Evolutionary conservation across 2,888 invertebrate genomes (phyloP).

Genomic region (Asteroscopus sphinx): DNA sequence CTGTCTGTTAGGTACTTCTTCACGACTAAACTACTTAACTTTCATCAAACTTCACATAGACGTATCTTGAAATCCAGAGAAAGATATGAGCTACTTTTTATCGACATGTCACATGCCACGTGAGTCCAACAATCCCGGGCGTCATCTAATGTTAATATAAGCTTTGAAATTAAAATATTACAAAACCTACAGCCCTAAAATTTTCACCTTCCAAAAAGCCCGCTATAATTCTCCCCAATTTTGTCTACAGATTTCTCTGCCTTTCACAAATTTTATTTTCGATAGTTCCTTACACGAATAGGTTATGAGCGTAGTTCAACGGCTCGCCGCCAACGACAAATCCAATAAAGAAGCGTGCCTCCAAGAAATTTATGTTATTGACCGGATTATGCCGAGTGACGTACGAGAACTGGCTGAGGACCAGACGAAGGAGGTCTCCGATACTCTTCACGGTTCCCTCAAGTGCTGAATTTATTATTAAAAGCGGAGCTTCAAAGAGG

Average conservation of each 20-base stretch:
- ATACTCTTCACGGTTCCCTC: slow-evolving; percentile 58
- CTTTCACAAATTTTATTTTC: slow-evolving; percentile 74
- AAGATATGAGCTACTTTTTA: no score
- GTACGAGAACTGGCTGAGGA: slow-evolving; percentile 74
- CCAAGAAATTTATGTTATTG: slow-evolving; percentile 87
- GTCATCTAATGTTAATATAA: no score
- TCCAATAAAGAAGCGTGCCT: slow-evolving; percentile 85
- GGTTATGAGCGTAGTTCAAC: slow-evolving; percentile 77
- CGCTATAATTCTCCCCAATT: slow-evolving; percentile 53
- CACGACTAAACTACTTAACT: no score
- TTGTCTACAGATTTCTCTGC: slow-evolving; percentile 68
- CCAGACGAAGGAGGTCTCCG: slow-evolving; percentile 71
- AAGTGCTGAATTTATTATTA: slow-evolving; percentile 59
- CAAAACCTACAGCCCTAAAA: slow-evolving; percentile 1
- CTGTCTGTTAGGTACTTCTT: no score
- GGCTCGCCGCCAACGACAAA: slow-evolving; percentile 80
- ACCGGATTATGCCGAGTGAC: slow-evolving; percentile 86
- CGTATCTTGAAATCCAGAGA: no score
- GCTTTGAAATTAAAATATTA: slow-evolving; percentile 12
- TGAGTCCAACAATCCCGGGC: no score
- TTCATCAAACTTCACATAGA: no score
- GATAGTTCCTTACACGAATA: slow-evolving; percentile 74
- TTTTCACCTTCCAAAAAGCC: slow-evolving; percentile 33
- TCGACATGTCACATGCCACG: no score
- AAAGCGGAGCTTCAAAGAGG: slow-evolving; percentile 60